Conservation (phyloP, 2,113 vertebrate species). For the Psittacus erithacus region DNA sequence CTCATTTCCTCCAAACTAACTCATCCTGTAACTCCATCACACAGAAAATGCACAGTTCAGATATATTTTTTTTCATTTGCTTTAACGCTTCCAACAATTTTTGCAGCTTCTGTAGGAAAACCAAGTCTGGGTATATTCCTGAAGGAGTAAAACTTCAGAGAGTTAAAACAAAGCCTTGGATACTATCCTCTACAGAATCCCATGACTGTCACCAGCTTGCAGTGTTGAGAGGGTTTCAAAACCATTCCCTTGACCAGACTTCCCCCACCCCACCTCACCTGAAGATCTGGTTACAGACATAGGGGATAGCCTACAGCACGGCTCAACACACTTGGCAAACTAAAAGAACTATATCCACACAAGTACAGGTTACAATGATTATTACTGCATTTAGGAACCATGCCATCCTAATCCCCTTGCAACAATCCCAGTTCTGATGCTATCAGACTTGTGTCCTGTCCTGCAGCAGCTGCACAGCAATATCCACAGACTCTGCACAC, state of each 20-base stretch:
- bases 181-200: fast-evolving
- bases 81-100: neutral
- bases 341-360: neutral
- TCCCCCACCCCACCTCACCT: too few species aligned
- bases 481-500: fast-evolving
- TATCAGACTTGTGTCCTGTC: neutral
- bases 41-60: neutral
- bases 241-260: neutral
- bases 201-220: neutral
- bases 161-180: neutral
- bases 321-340: fast-evolving
- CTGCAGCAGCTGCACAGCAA: neutral
- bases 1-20: neutral
- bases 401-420: neutral
- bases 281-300: neutral
- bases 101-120: neutral
- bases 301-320: fast-evolving
- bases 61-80: neutral
- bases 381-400: neutral
- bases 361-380: neutral
- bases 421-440: neutral
- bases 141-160: neutral
- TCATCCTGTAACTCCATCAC: neutral
- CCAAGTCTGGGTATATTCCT: neutral
- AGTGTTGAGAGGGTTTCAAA: neutral